Conservation (phyloP, 2,113 vertebrate genomes). For the Paradoxurus hermaphroditus region DNA sequence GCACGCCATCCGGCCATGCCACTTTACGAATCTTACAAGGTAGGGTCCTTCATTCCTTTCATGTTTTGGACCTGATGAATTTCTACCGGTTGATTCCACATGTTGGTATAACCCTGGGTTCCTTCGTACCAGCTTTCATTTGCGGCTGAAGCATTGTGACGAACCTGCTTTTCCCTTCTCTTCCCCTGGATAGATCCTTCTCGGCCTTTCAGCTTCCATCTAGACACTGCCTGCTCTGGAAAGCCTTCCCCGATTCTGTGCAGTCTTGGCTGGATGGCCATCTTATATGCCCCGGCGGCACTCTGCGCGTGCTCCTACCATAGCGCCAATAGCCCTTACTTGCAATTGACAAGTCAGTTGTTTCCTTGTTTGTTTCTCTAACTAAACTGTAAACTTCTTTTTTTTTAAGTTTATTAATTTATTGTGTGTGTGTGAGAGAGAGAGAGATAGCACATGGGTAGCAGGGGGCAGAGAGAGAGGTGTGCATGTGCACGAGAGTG, state of each 20-base stretch:
- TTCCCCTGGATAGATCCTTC: background rate
- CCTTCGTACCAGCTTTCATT: background rate
- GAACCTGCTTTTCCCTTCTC: background rate
- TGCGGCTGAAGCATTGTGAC: background rate
- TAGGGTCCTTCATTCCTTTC: background rate
- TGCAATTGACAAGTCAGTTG: background rate
- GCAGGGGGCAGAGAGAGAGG: too few relatives aligned
- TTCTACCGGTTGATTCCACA: background rate
- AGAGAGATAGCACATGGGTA: too few relatives aligned
- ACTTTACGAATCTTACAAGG: background rate
- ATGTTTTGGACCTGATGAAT: background rate
- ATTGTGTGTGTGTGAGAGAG: too few relatives aligned
- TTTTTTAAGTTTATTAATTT: too few relatives aligned
- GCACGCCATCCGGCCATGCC: background rate
- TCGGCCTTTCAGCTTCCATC: background rate
- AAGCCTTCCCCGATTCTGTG: background rate
- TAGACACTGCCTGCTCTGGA: background rate
- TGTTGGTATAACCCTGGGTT: background rate
- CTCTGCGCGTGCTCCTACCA: background rate
- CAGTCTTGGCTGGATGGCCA: background rate
- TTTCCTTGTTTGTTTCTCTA: constrained; percentile 10
- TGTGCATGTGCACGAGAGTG: too few relatives aligned
- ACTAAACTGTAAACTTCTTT: background rate
- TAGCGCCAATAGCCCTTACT: background rate
- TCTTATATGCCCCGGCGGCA: background rate